A percentile compares a stretch with the other conserved stretches of the same genome.
phyloP scores from a whole-genome alignment of 2,113 vertebrate genomes.

The Phainopepla nitens region DNA sequence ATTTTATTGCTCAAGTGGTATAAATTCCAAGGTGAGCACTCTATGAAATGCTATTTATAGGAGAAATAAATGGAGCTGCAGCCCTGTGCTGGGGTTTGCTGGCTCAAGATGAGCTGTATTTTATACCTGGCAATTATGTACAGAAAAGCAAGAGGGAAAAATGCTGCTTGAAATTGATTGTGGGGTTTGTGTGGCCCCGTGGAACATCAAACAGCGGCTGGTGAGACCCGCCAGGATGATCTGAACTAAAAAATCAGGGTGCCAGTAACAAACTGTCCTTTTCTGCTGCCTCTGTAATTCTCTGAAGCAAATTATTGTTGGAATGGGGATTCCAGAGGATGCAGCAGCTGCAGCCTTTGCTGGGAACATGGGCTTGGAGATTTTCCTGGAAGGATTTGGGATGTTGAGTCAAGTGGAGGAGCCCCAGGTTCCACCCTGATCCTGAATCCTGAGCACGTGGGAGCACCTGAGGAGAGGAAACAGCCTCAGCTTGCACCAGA shows the following conservation, averaged over 20 bases:
- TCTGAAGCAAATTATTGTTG: accelerated
- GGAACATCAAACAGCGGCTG: background rate
- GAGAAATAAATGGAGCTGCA: slow-evolving; percentile 34
- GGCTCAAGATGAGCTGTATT: background rate
- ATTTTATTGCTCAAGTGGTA: slow-evolving; percentile 39
- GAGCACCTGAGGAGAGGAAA: background rate
- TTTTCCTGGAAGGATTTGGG: background rate
- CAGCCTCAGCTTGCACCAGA: background rate
- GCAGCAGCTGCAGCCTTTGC: background rate
- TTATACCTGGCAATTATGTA: slow-evolving; percentile 34
- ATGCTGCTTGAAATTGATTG: background rate
- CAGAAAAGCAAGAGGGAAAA: slow-evolving; percentile 22
- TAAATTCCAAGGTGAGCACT: slow-evolving; percentile 34
- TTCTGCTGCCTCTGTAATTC: background rate
- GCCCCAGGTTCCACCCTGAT: background rate
- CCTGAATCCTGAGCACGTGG: background rate
- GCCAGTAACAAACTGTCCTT: background rate
- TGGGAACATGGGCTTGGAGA: background rate
- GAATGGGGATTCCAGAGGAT: background rate
- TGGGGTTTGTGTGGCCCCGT: background rate
- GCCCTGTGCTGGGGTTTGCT: slow-evolving; percentile 14
- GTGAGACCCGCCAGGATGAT: background rate
- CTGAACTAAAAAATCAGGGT: background rate
- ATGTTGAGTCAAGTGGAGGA: background rate
- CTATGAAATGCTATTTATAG: slow-evolving; percentile 45